These are phyloP conservation scores for Actinemys pallida DNA, from an alignment of 2,113 vertebrate genomes.

Conservation along the genomic window DNA sequence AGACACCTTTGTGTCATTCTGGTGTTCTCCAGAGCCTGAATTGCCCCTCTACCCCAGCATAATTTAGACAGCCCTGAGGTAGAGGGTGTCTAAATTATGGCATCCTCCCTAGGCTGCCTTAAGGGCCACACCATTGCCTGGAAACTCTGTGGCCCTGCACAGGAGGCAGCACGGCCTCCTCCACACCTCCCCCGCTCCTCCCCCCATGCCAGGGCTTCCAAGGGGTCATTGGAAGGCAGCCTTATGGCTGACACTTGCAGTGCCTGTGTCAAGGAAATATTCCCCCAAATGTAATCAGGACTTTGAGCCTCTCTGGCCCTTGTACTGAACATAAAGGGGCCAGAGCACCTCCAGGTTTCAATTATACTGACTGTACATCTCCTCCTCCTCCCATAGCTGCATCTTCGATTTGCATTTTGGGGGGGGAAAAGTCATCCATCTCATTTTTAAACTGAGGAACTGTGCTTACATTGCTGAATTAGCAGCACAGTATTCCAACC, in stretches of 20 bases:
- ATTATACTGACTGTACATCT: neutral
- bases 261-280: neutral
- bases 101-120: neutral
- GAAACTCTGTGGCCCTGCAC: neutral
- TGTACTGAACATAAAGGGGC: neutral
- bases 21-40: neutral
- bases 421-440: neutral
- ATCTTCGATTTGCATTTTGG: neutral
- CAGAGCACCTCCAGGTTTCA: neutral
- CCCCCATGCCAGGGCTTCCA: neutral
- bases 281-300: neutral
- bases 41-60: neutral
- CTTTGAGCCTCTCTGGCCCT: neutral
- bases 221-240: no score
- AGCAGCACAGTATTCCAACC: rapidly evolving
- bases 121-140: neutral
- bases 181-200: neutral
- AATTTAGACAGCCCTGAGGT: neutral
- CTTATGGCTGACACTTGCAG: neutral
- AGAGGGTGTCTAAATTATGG: neutral
- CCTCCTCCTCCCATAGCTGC: neutral
- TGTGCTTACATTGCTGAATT: neutral
- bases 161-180: neutral
- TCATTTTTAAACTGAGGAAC: neutral
- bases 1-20: neutral